Conservation (phyloP, 2,888 invertebrate genomes). For the Synergus laeviventris region DNA sequence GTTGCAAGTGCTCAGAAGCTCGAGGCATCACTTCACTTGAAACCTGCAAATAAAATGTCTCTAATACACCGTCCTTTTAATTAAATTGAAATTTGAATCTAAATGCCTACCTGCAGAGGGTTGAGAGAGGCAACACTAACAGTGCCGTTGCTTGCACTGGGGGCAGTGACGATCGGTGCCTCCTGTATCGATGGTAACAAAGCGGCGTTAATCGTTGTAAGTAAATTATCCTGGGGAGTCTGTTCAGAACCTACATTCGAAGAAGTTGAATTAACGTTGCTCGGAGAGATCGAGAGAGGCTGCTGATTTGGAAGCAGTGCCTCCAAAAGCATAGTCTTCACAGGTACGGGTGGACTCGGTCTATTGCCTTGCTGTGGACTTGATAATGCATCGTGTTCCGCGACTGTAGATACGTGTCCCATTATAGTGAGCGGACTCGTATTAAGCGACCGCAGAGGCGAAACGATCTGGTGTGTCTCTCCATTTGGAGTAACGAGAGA, state of each 20-base stretch:
- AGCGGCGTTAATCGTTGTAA: slow-evolving; percentile 71
- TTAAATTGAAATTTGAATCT: background rate
- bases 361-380: slow-evolving; percentile 71
- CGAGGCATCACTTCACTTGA: slow-evolving; percentile 50
- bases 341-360: slow-evolving; percentile 79
- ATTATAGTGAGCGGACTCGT: slow-evolving; percentile 74
- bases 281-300: slow-evolving; percentile 38
- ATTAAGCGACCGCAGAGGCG: slow-evolving; percentile 69
- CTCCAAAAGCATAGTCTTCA: slow-evolving; percentile 84
- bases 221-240: slow-evolving; percentile 61
- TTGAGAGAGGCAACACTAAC: slow-evolving; percentile 64
- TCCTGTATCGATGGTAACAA: slow-evolving; percentile 70
- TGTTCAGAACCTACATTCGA: slow-evolving; percentile 57
- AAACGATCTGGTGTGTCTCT: slow-evolving; percentile 77
- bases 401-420: slow-evolving; percentile 74
- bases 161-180: slow-evolving; percentile 62
- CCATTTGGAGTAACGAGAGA: slow-evolving; percentile 75
- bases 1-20: slow-evolving; percentile 63
- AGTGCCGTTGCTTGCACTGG: slow-evolving; percentile 6
- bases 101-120: slow-evolving; percentile 60
- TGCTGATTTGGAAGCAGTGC: slow-evolving; percentile 71
- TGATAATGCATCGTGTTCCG: slow-evolving; percentile 69
- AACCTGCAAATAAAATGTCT: slow-evolving; percentile 25
- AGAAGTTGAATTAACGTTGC: background rate
- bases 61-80: background rate